phyloP scores from a whole-genome alignment of 2,797 vertebrate genomes.

The Intellagama lesueurii region DNA sequence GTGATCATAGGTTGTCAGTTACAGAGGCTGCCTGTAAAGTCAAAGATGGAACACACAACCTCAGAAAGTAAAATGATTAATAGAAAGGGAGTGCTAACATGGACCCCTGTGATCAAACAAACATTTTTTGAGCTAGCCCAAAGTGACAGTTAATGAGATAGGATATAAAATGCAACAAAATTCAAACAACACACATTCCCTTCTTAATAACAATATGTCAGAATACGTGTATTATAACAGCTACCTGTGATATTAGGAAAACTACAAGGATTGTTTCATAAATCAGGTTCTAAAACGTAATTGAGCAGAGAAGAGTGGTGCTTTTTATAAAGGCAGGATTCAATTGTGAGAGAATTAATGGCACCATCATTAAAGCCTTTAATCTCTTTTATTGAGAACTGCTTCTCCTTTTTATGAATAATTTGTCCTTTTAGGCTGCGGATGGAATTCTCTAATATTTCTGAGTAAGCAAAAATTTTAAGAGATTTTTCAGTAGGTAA shows the following conservation, averaged over 20 bases:
- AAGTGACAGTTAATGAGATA: conserved; percentile 31
- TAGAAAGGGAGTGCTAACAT: not conserved
- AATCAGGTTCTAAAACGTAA: conserved; percentile 67
- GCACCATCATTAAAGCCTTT: conserved; percentile 64
- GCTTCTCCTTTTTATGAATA: conserved; percentile 67
- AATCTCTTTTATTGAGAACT: conserved; percentile 70
- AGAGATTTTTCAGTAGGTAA: conserved; percentile 20
- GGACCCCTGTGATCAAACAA: not conserved
- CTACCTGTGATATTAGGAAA: conserved; percentile 62
- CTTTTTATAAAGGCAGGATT: conserved; percentile 67
- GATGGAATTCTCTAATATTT: conserved; percentile 60
- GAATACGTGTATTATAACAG: conserved; percentile 57
- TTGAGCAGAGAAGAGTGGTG: conserved; percentile 40
- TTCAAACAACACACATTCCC: conserved; percentile 44
- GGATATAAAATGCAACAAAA: conserved; percentile 42
- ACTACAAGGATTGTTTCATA: conserved; percentile 64
- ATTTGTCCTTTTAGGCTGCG: conserved; percentile 60
- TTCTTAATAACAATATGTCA: conserved; percentile 49
- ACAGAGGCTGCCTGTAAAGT: not conserved
- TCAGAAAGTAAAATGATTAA: not conserved
- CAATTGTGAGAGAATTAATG: conserved; percentile 72
- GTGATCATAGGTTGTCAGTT: not conserved
- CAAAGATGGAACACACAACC: not conserved
- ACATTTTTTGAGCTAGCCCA: conserved; percentile 1
- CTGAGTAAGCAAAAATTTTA: conserved; percentile 57